phyloP scores from a whole-genome alignment of 2,888 invertebrate genomes.

The Melanostoma scalare region DNA sequence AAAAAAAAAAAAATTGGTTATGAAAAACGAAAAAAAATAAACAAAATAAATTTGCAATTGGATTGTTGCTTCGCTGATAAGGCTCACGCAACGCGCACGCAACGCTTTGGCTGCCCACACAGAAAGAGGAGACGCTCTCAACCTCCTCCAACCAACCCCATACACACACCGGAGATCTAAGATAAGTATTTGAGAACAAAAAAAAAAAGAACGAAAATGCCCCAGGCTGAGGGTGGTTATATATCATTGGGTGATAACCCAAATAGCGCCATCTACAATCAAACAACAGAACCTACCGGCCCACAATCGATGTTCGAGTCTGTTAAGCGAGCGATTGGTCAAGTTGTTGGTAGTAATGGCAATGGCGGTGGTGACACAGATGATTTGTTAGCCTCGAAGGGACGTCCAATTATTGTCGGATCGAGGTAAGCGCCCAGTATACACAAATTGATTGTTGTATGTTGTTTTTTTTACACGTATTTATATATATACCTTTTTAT shows the following conservation, averaged over 20 bases:
- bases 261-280: conserved; percentile 81
- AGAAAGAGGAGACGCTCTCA: conserved; percentile 5
- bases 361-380: conserved; percentile 76
- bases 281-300: conserved; percentile 82
- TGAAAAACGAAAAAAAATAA: conserved; percentile 26
- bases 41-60: conserved; percentile 60
- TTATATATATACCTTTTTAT: background rate
- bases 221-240: conserved; percentile 82
- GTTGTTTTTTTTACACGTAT: background rate
- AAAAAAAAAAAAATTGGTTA: conserved; percentile 40
- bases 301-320: conserved; percentile 81
- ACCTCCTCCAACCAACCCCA: conserved; percentile 3
- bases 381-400: conserved; percentile 79
- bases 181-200: conserved; percentile 63
- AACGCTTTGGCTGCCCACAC: conserved; percentile 63
- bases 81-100: conserved; percentile 63
- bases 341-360: conserved; percentile 80
- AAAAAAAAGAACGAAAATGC: conserved; percentile 76
- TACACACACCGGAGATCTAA: conserved; percentile 26
- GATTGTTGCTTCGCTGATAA: conserved; percentile 70
- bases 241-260: conserved; percentile 80
- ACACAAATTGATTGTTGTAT: background rate
- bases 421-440: conserved; percentile 80
- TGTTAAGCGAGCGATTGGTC: conserved; percentile 81
- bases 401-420: conserved; percentile 80